These are phyloP conservation scores for Phthorimaea operculella DNA, from an alignment of 1,140 invertebrate species.

Conservation along the genomic window DNA sequence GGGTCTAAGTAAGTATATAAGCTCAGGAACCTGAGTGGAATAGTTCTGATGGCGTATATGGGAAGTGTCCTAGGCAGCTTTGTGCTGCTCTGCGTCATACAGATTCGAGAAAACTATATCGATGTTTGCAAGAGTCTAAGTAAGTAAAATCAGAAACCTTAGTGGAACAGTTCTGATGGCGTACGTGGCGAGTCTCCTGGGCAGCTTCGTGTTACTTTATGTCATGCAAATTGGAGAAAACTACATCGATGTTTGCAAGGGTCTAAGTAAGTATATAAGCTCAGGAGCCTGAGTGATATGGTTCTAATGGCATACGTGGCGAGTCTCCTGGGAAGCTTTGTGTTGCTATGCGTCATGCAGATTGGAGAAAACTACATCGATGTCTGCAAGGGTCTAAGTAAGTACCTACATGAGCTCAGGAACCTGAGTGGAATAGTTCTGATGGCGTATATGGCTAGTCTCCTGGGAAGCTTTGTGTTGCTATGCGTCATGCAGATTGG, in stretches of 20 bases:
- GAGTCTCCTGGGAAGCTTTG: slow-evolving; percentile 9
- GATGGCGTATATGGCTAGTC: not conserved
- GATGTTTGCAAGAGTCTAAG: too few species aligned
- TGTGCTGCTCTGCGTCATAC: too few species aligned
- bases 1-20: not conserved
- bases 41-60: slow-evolving; percentile 1
- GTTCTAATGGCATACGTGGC: not conserved
- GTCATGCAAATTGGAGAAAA: too few species aligned
- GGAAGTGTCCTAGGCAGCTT: not conserved
- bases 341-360: slow-evolving; percentile 21
- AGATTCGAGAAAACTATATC: too few species aligned
- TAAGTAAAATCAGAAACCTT: not conserved
- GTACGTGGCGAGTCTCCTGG: not conserved
- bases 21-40: not conserved
- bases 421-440: slow-evolving; percentile 1
- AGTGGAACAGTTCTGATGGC: not conserved
- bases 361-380: not conserved
- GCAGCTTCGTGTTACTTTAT: not conserved
- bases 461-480: slow-evolving; percentile 13
- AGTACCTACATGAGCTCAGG: slow-evolving; percentile 16
- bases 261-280: not conserved
- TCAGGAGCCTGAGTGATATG: not conserved
- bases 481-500: slow-evolving; percentile 19
- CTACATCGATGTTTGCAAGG: too few species aligned
- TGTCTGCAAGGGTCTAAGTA: slow-evolving; percentile 24